A percentile compares a stretch with the other conserved stretches of the same genome.
Evolutionary conservation across 2,888 invertebrate genomes (phyloP).

Genomic region (Nemurella pictetii): DNA sequence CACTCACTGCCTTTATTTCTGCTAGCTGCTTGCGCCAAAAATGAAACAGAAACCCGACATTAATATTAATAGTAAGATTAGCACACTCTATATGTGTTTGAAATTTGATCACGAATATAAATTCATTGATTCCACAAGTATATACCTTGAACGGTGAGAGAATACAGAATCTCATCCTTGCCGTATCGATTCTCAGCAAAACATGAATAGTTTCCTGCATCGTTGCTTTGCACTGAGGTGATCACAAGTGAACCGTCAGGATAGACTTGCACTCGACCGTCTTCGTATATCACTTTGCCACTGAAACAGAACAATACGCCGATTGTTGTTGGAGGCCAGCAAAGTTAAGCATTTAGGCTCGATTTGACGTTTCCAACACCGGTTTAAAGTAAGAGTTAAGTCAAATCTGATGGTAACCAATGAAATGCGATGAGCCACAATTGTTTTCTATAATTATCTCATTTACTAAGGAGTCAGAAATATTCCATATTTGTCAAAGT

Average conservation of each 20-base stretch:
- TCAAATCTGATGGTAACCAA: no score
- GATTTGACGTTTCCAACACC: no score
- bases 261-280: constrained; percentile 35
- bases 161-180: constrained; percentile 48
- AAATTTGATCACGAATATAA: neutral
- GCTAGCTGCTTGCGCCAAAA: constrained; percentile 30
- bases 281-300: constrained; percentile 32
- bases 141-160: constrained; percentile 43
- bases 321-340: no score
- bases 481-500: no score
- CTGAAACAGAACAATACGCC: constrained; percentile 24
- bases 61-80: neutral
- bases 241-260: constrained; percentile 49
- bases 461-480: no score
- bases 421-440: no score
- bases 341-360: no score
- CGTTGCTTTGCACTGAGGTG: constrained; percentile 67
- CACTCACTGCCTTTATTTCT: constrained; percentile 39
- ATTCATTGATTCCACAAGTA: neutral
- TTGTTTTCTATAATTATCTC: no score
- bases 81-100: neutral
- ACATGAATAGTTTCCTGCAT: constrained; percentile 90
- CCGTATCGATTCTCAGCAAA: constrained; percentile 63
- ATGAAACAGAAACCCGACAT: constrained; percentile 20
- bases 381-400: no score